A percentile compares a stretch with the other conserved stretches of the same genome.
These are phyloP conservation scores for Drosophila multiciliata DNA, from an alignment of 2,888 invertebrate species.

Conservation along the genomic window DNA sequence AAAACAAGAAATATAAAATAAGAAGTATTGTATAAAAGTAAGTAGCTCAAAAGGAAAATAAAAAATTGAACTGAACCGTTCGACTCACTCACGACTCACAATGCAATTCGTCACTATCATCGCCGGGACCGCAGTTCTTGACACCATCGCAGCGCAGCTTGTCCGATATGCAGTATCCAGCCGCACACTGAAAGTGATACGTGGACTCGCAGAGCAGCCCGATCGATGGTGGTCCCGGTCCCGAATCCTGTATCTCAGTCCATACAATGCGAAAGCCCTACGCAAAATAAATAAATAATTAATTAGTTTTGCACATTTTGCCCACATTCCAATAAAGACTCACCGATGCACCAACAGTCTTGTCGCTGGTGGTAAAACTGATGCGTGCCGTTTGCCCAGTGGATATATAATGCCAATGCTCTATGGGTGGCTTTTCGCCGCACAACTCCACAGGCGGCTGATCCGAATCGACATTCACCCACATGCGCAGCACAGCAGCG, in stretches of 20 bases:
- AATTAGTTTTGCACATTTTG: not conserved
- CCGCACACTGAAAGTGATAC: conserved; percentile 90
- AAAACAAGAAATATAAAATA: conserved; percentile 36
- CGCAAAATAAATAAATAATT: not conserved
- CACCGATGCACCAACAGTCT: conserved; percentile 93
- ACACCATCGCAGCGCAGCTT: conserved; percentile 91
- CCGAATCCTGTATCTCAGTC: conserved; percentile 94
- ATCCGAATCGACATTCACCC: conserved; percentile 90
- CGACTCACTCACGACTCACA: conserved; percentile 86
- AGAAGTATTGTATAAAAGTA: conserved; percentile 38
- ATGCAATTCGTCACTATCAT: conserved; percentile 86
- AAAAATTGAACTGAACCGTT: conserved; percentile 86
- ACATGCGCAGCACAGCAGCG: conserved; percentile 94
- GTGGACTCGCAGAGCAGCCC: conserved; percentile 86
- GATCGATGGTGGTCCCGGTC: conserved; percentile 85
- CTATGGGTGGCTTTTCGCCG: conserved; percentile 91
- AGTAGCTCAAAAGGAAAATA: conserved; percentile 64
- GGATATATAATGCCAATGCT: conserved; percentile 94
- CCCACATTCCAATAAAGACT: conserved; percentile 30
- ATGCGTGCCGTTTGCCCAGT: conserved; percentile 94
- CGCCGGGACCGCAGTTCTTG: conserved; percentile 90
- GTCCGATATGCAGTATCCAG: conserved; percentile 92
- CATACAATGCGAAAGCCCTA: conserved; percentile 96
- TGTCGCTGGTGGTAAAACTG: conserved; percentile 97
- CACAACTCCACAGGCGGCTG: conserved; percentile 94